Percentiles rank a stretch among this genome's conserved stretches.
These are phyloP conservation scores for Asteroscopus sphinx DNA, from an alignment of 2,888 invertebrate genomes.

Conservation along the genomic window DNA sequence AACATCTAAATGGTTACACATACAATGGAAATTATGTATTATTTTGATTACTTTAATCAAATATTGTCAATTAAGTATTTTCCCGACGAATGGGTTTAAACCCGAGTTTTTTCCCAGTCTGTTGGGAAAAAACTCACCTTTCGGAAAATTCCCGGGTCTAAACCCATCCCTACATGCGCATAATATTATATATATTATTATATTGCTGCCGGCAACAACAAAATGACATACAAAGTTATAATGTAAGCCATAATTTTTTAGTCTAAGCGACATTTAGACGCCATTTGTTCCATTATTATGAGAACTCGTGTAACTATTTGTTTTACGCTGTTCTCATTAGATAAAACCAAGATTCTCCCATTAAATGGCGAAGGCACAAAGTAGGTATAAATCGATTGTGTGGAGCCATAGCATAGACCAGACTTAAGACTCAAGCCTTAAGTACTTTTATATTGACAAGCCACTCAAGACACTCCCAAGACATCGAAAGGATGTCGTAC, in stretches of 20 bases:
- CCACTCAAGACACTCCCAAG: neutral
- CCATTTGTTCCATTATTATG: neutral
- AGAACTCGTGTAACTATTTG: slow-evolving; percentile 1
- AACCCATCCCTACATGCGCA: no score
- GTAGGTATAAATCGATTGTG: neutral
- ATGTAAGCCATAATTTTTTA: neutral
- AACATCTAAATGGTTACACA: no score
- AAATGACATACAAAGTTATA: neutral
- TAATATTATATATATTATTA: no score
- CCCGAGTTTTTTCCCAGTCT: no score
- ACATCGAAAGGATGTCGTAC: neutral
- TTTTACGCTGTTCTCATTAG: neutral
- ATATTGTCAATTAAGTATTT: no score
- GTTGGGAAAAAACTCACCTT: no score
- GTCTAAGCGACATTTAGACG: neutral
- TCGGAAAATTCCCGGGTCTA: no score
- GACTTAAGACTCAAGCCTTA: neutral
- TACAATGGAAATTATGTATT: no score
- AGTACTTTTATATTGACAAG: neutral
- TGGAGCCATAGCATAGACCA: neutral
- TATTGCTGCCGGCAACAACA: neutral
- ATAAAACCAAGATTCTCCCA: neutral
- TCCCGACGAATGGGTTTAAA: no score
- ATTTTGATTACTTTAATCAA: no score
- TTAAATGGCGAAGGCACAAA: neutral